phyloP scores from a whole-genome alignment of 2,888 invertebrate genomes.

The Strigamia transsilvanica region DNA sequence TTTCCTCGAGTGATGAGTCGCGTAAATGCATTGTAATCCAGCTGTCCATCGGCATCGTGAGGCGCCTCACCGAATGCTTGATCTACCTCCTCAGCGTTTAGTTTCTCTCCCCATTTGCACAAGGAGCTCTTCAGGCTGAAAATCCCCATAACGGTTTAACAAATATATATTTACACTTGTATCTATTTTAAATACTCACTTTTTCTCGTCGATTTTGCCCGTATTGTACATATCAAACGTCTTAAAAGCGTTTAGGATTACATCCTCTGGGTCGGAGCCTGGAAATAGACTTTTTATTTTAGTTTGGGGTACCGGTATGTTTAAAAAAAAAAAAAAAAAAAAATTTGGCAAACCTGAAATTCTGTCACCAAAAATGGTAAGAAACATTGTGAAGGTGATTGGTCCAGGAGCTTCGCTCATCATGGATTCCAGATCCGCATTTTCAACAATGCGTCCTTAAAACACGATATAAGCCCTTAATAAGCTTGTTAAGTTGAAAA shows the following conservation, averaged over 20 bases:
- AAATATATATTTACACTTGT: conserved; percentile 7
- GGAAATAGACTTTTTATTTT: conserved; percentile 51
- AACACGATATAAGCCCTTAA: not conserved
- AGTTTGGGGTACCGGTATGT: not conserved
- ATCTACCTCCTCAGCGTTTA: conserved; percentile 78
- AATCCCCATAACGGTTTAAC: conserved; percentile 5
- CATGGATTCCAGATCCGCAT: conserved; percentile 92
- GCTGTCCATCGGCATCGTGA: conserved; percentile 72
- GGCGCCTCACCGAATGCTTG: conserved; percentile 85
- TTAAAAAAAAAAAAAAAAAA: conserved; percentile 13
- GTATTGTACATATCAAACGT: conserved; percentile 80
- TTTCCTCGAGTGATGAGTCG: conserved; percentile 55
- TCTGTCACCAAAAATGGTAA: conserved; percentile 89
- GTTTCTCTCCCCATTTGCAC: conserved; percentile 93
- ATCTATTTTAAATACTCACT: conserved; percentile 65
- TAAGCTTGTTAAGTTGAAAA: not conserved
- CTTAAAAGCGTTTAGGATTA: conserved; percentile 90
- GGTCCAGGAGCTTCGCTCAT: conserved; percentile 86
- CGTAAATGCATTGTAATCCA: conserved; percentile 62
- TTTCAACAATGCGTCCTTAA: conserved; percentile 78
- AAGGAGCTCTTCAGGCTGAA: conserved; percentile 83
- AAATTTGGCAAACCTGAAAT: conserved; percentile 74
- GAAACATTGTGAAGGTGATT: conserved; percentile 93
- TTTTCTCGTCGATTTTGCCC: conserved; percentile 88
- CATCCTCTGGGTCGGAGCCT: conserved; percentile 88